Evolutionary conservation across 2,797 vertebrate genomes (phyloP), one percentile per base, ranked within the genome.

Genomic region (Erethizon dorsatum): DNA sequence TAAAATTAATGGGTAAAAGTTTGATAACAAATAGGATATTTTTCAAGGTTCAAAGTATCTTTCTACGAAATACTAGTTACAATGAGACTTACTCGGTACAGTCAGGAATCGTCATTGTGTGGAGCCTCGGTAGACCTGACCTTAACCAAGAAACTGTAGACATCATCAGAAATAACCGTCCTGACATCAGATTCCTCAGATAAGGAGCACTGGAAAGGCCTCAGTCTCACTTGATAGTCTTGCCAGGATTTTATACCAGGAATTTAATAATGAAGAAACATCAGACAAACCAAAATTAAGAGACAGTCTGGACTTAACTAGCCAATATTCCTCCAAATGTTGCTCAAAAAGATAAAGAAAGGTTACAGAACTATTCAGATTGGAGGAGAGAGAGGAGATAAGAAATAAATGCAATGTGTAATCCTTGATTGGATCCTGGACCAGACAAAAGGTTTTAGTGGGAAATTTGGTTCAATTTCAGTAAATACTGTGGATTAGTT

Each of bases 11-110:
- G 65, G 2, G 6, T 83, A 12, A 88, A 73, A 88, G 37, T 71
- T 93, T 75, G 50, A 80, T 88, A 24, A 90, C 71, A 90, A 83
- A 88, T 26, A 88, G 69, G 31, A 54, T 85, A 65, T 94, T 97
- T 84, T 15, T 14, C 22, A 33, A 77, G 37, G 11, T 45, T 96
- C 59, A 87, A 85, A 82, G 65, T 75, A n/a, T 95, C 63, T 93
- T 17, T 86, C 52, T 31, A 63, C 67, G 33, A 88, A 85, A 57
- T 83, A 73, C 65, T 67, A 67, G 33, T 67, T 67, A 67, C 33
- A n/a, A 18, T 18, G 65, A 67, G 15, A 67, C 28, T 93, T 56
- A 47, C 28, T 84, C 75, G n/a, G 69, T 83, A 91, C 3, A 89
- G 6, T 80, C 7, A 73, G 57, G 52, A 69, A 71, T 59, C 63